These are phyloP conservation scores for Neomonachus schauinslandi DNA, from an alignment of 2,113 vertebrate species.

Conservation along the genomic window DNA sequence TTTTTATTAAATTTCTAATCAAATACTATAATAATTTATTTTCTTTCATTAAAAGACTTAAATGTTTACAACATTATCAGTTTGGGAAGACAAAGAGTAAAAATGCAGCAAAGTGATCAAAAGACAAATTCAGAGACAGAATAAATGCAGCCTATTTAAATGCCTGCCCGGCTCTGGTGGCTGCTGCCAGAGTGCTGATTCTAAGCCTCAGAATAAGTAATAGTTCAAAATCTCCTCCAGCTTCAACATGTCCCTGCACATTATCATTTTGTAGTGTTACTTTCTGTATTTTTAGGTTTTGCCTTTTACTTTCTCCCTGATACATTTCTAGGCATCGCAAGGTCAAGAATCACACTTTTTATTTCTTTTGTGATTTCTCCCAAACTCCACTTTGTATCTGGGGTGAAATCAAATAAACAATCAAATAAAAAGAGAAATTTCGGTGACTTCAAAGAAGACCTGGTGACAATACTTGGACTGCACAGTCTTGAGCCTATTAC, in stretches of 20 bases:
- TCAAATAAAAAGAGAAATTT: constrained; percentile 86
- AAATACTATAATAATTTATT: background rate
- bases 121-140: constrained; percentile 52
- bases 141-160: constrained; percentile 86
- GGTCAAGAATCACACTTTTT: no score
- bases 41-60: constrained; percentile 37
- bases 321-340: no score
- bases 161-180: background rate
- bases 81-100: constrained; percentile 19
- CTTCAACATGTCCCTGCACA: constrained; percentile 83
- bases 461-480: constrained; percentile 92
- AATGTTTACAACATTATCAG: constrained; percentile 23
- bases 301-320: no score
- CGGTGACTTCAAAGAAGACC: constrained; percentile 94
- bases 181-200: background rate
- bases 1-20: background rate
- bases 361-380: no score
- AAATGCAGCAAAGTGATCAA: background rate
- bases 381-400: no score
- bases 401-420: no score
- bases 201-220: constrained; percentile 44
- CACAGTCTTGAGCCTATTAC: constrained; percentile 87
- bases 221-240: constrained; percentile 86
- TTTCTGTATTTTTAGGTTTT: no score
- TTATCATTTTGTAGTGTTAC: no score